Conservation (phyloP, 1,140 invertebrate species). For the Pygmarrhopalites habei region DNA sequence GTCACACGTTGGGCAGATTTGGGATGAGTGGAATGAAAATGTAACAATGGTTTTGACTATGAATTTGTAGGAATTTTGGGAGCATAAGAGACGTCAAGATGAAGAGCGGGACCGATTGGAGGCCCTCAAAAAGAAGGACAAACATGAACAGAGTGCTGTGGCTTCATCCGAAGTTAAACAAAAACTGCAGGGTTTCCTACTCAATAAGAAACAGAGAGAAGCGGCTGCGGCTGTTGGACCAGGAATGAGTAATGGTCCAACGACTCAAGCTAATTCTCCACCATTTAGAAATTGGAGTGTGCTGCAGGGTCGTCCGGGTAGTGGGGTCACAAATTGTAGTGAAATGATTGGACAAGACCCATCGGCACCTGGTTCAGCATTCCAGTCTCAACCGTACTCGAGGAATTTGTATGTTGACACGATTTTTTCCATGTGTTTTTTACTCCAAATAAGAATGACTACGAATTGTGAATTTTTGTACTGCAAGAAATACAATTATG, state of each 20-base stretch:
- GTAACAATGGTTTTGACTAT: constrained; percentile 5
- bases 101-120: constrained; percentile 66
- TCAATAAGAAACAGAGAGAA: constrained; percentile 75
- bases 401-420: no score
- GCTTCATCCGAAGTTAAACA: constrained; percentile 93
- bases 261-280: constrained; percentile 48
- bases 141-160: constrained; percentile 87
- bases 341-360: constrained; percentile 7
- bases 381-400: constrained; percentile 43
- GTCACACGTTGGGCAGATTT: no score
- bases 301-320: constrained; percentile 16
- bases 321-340: constrained; percentile 7
- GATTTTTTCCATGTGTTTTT: no score
- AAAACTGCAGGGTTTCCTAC: constrained; percentile 81
- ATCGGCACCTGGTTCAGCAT: background rate
- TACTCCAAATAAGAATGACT: no score
- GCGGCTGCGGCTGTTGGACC: constrained; percentile 45
- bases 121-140: constrained; percentile 80
- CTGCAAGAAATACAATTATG: no score
- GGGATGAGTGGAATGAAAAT: no score
- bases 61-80: constrained; percentile 63
- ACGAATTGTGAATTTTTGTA: no score
- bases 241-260: constrained; percentile 15
- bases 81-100: constrained; percentile 63
- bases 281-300: constrained; percentile 71